Base-by-base conservation (phyloP, 2,797 vertebrate genomes). In the Bryconaethiops microstoma region DNA sequence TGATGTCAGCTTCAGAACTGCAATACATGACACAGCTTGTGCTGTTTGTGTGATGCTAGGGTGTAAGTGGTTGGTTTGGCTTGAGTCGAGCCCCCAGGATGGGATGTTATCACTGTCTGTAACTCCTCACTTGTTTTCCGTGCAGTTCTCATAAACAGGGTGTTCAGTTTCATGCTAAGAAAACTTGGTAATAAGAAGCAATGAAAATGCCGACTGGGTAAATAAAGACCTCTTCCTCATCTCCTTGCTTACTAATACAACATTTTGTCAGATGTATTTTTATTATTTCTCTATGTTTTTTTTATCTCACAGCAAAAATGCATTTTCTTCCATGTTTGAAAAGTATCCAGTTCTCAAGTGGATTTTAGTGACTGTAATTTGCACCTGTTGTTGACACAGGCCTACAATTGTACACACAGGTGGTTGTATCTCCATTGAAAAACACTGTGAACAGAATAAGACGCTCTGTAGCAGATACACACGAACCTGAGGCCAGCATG, bases 41-140 rank as follows among this genome's bases (percentile, higher is more conserved):
- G 17, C n/a, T 82, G 69, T 79, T 78, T 76, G 73, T 71, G 65
- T 55, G 23, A n/a, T 64, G 19, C 74, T 12, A 74, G 54, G 16
- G 62, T 9, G 45, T 69, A 40, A 60, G 25, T 64, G 5, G 25
- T 4, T 54, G 40, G 9, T 5, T 52, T 10, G 5, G 16, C 55
- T 29, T 25, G 57, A 82, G 57, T 35, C 35, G 29, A 40, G n/a
- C 35, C 23, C 52, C 40, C 23, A 54, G 54, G 65, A 45, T 64
- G 50, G 84, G 79, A 85, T 82, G 81, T 79, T 63, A 35, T 63
- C 76, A 82, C 39, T 40, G 35, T 42, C 7, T 57, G 13, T 16
- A 72, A 73, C 79, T 67, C 10, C 57, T 60, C 7, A 75, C 68
- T 12, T 68, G 59, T 29, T 89, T 90, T 87, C 80, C 86, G 91